Evolutionary conservation across 1,140 invertebrate genomes (phyloP).

Genomic region (Bombus picipes): DNA sequence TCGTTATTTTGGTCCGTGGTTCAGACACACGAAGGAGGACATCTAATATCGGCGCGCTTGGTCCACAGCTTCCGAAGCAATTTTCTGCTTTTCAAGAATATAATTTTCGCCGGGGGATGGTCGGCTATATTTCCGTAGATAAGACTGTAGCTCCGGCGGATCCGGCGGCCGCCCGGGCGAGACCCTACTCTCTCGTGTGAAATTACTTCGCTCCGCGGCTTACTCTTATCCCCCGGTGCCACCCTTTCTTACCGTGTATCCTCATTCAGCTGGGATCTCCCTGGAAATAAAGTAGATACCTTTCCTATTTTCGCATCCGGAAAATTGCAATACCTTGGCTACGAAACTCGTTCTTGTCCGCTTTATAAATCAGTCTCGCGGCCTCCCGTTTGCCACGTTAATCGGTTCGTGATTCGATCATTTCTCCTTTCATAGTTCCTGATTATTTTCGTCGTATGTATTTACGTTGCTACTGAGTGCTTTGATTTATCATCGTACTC

Average conservation of each 20-base stretch:
- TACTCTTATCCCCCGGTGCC: conserved; percentile 77
- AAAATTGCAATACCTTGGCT: conserved; percentile 78
- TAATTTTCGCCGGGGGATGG: conserved; percentile 78
- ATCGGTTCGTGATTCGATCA: conserved; percentile 26
- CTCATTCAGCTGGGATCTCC: conserved; percentile 79
- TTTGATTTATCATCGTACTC: background rate
- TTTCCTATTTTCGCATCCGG: conserved; percentile 82
- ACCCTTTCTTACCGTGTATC: conserved; percentile 78
- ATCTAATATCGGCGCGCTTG: conserved; percentile 38
- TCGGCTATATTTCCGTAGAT: conserved; percentile 75
- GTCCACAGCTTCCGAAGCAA: conserved; percentile 68
- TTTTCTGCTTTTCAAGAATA: conserved; percentile 81
- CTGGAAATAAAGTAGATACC: conserved; percentile 82
- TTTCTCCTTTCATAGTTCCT: background rate
- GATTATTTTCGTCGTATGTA: background rate
- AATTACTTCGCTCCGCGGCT: conserved; percentile 83
- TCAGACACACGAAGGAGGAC: background rate
- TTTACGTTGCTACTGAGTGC: background rate
- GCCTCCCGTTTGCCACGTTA: conserved; percentile 7
- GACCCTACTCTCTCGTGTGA: conserved; percentile 79
- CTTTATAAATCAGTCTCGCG: conserved; percentile 59
- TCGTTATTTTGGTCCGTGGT: background rate
- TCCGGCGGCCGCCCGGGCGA: conserved; percentile 58
- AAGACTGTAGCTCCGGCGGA: conserved; percentile 72
- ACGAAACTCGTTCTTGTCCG: conserved; percentile 37